These are phyloP conservation scores for Lethrus apterus DNA, from an alignment of 1,140 invertebrate species.

Conservation along the genomic window DNA sequence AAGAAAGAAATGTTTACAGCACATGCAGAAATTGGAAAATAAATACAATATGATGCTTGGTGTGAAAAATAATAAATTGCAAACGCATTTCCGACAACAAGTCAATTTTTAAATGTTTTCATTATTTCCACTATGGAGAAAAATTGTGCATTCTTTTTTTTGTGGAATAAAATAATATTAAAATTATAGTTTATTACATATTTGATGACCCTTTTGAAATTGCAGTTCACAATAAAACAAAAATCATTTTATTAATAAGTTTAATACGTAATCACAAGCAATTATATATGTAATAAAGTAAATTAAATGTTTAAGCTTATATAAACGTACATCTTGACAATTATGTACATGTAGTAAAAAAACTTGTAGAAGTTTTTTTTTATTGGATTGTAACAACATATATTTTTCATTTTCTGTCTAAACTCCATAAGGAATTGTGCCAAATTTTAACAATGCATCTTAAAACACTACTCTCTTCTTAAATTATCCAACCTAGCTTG, in stretches of 20 bases:
- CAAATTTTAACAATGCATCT: too few species aligned
- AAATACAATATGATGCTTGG: conserved; percentile 71
- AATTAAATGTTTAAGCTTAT: not conserved
- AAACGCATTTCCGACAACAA: conserved; percentile 74
- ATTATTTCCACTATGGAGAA: too few species aligned
- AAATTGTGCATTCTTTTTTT: too few species aligned
- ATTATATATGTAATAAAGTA: too few species aligned
- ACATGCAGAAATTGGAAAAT: conserved; percentile 72
- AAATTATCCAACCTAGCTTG: conserved; percentile 92
- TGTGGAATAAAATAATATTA: too few species aligned
- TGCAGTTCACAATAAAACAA: too few species aligned
- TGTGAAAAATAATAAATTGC: conserved; percentile 78
- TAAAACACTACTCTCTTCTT: conserved; percentile 67
- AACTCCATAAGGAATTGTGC: too few species aligned
- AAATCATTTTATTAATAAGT: too few species aligned
- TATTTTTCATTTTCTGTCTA: too few species aligned
- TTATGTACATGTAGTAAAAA: not conserved
- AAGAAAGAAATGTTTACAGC: conserved; percentile 77
- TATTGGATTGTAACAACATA: conserved; percentile 1
- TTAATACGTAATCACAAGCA: too few species aligned
- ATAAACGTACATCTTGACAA: not conserved
- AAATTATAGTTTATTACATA: too few species aligned
- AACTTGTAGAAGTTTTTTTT: not conserved
- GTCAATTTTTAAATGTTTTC: conserved; percentile 72
- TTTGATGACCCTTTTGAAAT: too few species aligned